Conservation (phyloP, 92 coral and sea anemone species). For the Scolanthus callimorphus region DNA sequence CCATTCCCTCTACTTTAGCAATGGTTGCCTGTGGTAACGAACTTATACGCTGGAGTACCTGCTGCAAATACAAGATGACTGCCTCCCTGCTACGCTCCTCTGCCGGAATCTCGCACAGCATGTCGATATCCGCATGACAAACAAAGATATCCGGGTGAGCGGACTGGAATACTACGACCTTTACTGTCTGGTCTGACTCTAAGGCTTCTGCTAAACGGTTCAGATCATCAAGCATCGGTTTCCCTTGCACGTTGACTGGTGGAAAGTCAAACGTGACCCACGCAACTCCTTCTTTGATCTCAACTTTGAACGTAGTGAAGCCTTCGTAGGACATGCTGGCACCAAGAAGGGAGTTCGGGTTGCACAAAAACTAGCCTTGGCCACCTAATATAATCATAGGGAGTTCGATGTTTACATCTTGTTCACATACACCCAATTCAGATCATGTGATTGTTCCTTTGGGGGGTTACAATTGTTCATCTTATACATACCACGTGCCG, state of each 20-base stretch:
- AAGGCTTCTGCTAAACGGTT: constrained; percentile 69
- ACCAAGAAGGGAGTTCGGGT: no score
- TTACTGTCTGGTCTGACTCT: constrained; percentile 72
- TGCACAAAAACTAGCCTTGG: not conserved
- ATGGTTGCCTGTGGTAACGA: constrained; percentile 84
- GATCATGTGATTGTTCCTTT: no score
- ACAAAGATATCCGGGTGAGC: constrained; percentile 84
- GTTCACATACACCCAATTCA: constrained; percentile 7
- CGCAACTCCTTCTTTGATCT: constrained; percentile 72
- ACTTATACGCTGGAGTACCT: constrained; percentile 73
- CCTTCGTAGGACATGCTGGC: constrained; percentile 73
- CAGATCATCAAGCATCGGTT: constrained; percentile 80
- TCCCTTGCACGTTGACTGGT: constrained; percentile 90
- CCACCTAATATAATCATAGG: no score
- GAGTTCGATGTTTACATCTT: no score
- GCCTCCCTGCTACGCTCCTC: constrained; percentile 55
- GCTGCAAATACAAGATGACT: constrained; percentile 67
- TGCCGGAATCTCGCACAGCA: constrained; percentile 80
- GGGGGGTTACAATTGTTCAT: no score
- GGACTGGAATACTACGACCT: constrained; percentile 85
- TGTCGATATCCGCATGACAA: constrained; percentile 87
- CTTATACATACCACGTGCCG: no score
- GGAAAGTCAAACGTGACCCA: constrained; percentile 91
- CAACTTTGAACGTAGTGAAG: constrained; percentile 67
- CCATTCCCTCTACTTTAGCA: constrained; percentile 93